Base-by-base conservation (phyloP, 2,797 vertebrate species). In the Halcyon badia region DNA sequence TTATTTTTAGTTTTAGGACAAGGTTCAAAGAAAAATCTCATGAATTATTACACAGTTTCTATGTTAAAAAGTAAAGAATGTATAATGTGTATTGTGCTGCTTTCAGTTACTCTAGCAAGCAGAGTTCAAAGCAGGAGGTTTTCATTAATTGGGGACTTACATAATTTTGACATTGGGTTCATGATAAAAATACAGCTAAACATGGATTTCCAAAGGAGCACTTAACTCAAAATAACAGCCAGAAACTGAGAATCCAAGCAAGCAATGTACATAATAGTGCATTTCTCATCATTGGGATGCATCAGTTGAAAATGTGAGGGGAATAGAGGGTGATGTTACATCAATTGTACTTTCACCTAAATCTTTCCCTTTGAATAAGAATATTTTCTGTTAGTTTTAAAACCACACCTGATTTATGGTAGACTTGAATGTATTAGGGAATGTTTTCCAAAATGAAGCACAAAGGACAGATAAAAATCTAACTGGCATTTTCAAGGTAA, bases 211-310 rank as follows among this genome's bases (percentile, higher is more conserved):
- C 31, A 77, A 69, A 72, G 31, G 25, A 82, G 17, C 5, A 24
- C 5, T 48, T 94, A 62, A 83, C 5, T 6, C 44, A 42, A 84
- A 80, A 66, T 11, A 5, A 48, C 13, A 81, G 18, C 3, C n/a
- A 81, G 31, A 94, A 85, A 41, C 10, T 24, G 49, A 73, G 51
- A 92, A 57, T 48, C 11, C 6, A 57, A 72, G 58, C 16, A 72
- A 75, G 26, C 7, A 42, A 31, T 0, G 1, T 51, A 16, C 14
- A 4, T 30, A 61, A 56, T 7, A 33, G 1, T 24, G 5, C 26
- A 73, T 66, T 80, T 80, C 42, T 77, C 18, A 51, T 61, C 28
- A 33, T 3, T 65, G 64, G 39, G 21, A 80, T 6, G 18, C 16
- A 83, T 77, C 14, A 33, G 0, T 10, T 33, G 31, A 72, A 81